These are phyloP conservation scores for Chrysogorgia sp. DNA, from an alignment of 92 coral and sea anemone genomes.

Conservation along the genomic window DNA sequence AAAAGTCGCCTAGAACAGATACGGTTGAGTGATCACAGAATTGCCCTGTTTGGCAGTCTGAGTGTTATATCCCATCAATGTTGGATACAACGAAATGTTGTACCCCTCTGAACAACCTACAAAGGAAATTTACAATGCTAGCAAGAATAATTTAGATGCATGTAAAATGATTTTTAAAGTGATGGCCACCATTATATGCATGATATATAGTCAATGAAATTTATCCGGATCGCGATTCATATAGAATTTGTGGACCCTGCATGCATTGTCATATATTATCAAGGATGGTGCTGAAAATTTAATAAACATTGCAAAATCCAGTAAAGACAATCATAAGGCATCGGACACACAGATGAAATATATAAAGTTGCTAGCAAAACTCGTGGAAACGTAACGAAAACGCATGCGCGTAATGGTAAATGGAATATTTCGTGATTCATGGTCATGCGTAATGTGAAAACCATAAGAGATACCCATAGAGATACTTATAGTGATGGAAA, in stretches of 20 bases:
- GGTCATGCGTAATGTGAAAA: conserved; percentile 1
- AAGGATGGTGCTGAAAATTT: conserved; percentile 15
- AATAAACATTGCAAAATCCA: neutral
- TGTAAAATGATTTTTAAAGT: too few species aligned
- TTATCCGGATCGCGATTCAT: conserved; percentile 35
- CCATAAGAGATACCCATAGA: conserved; percentile 3
- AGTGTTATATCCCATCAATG: too few species aligned
- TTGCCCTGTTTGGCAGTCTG: too few species aligned
- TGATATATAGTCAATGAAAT: too few species aligned
- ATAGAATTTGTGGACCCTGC: conserved; percentile 10
- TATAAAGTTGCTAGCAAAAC: neutral
- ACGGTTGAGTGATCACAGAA: too few species aligned
- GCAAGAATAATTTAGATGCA: too few species aligned
- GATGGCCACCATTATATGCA: too few species aligned
- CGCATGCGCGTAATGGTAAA: conserved; percentile 12
- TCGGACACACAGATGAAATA: neutral
- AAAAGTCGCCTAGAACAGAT: too few species aligned
- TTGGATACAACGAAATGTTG: too few species aligned
- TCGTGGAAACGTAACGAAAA: conserved; percentile 1
- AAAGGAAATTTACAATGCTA: too few species aligned
- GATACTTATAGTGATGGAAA: too few species aligned
- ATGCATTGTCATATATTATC: conserved; percentile 29
- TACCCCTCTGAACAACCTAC: too few species aligned
- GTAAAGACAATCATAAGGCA: neutral
- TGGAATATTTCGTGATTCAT: conserved; percentile 7